phyloP scores from a whole-genome alignment of 2,113 vertebrate species.

The Pollimyrus isidori region DNA sequence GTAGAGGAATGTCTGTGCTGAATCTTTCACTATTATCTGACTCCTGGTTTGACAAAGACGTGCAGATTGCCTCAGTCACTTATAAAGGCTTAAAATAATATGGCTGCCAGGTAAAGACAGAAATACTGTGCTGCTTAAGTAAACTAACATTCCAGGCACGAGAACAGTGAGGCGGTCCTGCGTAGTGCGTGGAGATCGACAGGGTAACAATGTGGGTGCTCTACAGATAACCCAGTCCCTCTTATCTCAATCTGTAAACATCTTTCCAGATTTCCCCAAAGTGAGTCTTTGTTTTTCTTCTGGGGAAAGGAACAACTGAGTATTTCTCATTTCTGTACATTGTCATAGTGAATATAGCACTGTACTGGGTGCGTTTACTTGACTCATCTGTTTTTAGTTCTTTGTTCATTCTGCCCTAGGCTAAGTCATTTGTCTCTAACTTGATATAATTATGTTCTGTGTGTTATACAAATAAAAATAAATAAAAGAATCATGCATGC shows the following conservation, averaged over 20 bases:
- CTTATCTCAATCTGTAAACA: background rate
- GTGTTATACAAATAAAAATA: constrained; percentile 6
- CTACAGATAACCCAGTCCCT: background rate
- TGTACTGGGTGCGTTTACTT: background rate
- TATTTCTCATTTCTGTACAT: background rate
- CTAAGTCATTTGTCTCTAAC: constrained; percentile 22
- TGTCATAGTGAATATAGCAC: background rate
- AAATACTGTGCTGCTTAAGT: background rate
- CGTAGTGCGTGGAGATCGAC: background rate
- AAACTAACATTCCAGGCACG: background rate
- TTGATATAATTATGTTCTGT: constrained; percentile 16
- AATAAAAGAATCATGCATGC: background rate
- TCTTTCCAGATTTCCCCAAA: background rate
- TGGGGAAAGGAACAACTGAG: background rate
- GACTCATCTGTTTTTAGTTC: background rate
- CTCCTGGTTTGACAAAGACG: background rate
- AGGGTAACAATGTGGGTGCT: background rate
- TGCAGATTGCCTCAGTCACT: background rate
- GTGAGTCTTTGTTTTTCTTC: background rate
- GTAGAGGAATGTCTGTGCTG: no score
- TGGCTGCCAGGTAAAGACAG: background rate
- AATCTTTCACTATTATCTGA: background rate
- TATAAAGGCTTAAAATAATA: background rate
- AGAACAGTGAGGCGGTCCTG: background rate
- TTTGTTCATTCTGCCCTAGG: background rate